Evolutionary conservation across 2,797 vertebrate genomes (phyloP).

Genomic region (Hyperoplus lanceolatus): DNA sequence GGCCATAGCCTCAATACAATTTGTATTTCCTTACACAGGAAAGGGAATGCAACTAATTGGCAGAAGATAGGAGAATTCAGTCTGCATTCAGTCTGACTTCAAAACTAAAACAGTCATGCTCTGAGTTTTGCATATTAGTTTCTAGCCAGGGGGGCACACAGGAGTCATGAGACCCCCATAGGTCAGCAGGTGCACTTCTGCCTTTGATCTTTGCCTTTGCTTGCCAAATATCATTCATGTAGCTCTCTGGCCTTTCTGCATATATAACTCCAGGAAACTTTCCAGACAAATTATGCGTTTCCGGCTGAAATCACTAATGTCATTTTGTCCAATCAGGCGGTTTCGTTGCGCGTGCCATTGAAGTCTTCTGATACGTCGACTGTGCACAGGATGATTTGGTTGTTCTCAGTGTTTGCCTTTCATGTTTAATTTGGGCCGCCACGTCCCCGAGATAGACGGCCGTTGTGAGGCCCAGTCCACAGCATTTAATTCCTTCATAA

Average conservation of each 20-base stretch:
- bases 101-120: conserved; percentile 49
- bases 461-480: conserved; percentile 66
- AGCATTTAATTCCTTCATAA: conserved; percentile 80
- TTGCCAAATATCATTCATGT: conserved; percentile 57
- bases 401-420: conserved; percentile 69
- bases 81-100: background rate
- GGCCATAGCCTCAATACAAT: background rate
- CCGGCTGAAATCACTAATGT: conserved; percentile 17
- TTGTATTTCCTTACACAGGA: conserved; percentile 25
- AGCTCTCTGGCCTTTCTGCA: conserved; percentile 36
- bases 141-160: conserved; percentile 32
- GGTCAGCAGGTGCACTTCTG: conserved; percentile 66
- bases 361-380: conserved; percentile 34
- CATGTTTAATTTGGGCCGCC: conserved; percentile 75
- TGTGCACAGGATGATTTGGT: conserved; percentile 50
- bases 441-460: conserved; percentile 70
- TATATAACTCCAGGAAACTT: conserved; percentile 6
- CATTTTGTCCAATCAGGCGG: conserved; percentile 24
- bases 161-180: conserved; percentile 47
- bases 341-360: background rate
- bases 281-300: conserved; percentile 28
- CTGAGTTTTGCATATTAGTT: conserved; percentile 21
- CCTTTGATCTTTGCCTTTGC: conserved; percentile 60
- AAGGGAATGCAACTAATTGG: conserved; percentile 28
- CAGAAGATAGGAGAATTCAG: conserved; percentile 26